Evolutionary conservation across 1,140 invertebrate genomes (phyloP).

Genomic region (Cydia pomonella): DNA sequence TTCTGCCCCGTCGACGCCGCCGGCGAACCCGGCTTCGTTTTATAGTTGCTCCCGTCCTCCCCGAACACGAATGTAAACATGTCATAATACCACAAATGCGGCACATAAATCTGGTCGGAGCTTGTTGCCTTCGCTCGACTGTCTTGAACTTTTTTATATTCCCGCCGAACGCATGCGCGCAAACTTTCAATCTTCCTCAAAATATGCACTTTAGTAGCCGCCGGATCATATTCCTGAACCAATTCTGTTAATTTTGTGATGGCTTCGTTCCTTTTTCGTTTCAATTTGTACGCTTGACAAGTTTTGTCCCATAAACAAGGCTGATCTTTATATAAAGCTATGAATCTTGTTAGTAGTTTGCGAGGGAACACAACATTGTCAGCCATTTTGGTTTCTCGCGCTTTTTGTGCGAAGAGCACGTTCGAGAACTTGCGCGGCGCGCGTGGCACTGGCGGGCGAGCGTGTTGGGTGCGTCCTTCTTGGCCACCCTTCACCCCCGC

Average conservation of each 20-base stretch:
- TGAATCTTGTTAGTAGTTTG: constrained; percentile 61
- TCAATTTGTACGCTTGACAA: constrained; percentile 57
- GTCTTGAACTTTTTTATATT: constrained; percentile 56
- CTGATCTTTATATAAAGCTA: constrained; percentile 57
- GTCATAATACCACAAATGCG: constrained; percentile 68
- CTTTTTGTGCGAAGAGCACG: constrained; percentile 35
- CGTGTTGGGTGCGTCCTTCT: constrained; percentile 33
- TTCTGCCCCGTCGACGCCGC: constrained; percentile 40
- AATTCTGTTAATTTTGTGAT: constrained; percentile 60
- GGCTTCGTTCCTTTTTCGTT: constrained; percentile 59
- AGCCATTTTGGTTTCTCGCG: constrained; percentile 49
- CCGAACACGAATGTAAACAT: constrained; percentile 60
- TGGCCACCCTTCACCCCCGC: constrained; percentile 34
- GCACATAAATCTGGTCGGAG: constrained; percentile 55
- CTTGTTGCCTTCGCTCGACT: constrained; percentile 49
- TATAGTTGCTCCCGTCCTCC: constrained; percentile 38
- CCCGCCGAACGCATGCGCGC: constrained; percentile 63
- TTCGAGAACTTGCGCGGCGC: constrained; percentile 65
- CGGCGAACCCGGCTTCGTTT: constrained; percentile 40
- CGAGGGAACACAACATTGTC: constrained; percentile 62
- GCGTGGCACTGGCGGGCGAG: constrained; percentile 62
- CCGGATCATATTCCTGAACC: constrained; percentile 58
- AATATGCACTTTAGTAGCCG: constrained; percentile 64
- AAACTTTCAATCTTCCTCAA: constrained; percentile 70
- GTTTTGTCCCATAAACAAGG: constrained; percentile 64